Conservation (phyloP, 2,797 vertebrate genomes). For the Hemitrygon akajei region DNA sequence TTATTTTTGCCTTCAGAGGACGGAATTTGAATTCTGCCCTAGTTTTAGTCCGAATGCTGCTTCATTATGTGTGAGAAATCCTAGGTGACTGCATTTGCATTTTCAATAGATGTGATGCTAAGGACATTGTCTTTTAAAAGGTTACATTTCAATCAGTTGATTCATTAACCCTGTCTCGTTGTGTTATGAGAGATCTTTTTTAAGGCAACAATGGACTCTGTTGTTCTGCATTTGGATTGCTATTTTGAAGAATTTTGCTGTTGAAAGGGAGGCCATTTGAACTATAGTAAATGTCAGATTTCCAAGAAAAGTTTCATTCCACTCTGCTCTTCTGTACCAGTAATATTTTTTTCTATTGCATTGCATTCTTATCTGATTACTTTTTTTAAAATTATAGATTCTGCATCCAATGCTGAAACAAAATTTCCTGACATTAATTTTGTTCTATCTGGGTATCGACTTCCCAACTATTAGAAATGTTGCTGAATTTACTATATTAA, state of each 20-base stretch:
- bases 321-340: neutral
- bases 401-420: neutral
- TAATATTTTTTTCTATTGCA: no score
- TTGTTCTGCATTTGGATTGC: no score
- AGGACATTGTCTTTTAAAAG: neutral
- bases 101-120: neutral
- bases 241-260: neutral
- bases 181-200: neutral
- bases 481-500: neutral
- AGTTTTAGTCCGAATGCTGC: neutral
- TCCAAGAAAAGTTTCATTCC: neutral
- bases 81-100: neutral
- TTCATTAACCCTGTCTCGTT: neutral
- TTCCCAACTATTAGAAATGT: neutral
- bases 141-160: neutral
- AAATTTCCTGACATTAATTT: neutral
- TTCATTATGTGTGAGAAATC: slow-evolving; percentile 1
- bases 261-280: neutral
- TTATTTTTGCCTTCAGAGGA: neutral
- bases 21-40: neutral
- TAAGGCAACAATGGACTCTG: no score
- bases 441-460: neutral
- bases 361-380: no score
- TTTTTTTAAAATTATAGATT: neutral
- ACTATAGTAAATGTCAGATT: neutral